phyloP scores from a whole-genome alignment of 2,888 invertebrate species.

The Steinernema scapterisci region DNA sequence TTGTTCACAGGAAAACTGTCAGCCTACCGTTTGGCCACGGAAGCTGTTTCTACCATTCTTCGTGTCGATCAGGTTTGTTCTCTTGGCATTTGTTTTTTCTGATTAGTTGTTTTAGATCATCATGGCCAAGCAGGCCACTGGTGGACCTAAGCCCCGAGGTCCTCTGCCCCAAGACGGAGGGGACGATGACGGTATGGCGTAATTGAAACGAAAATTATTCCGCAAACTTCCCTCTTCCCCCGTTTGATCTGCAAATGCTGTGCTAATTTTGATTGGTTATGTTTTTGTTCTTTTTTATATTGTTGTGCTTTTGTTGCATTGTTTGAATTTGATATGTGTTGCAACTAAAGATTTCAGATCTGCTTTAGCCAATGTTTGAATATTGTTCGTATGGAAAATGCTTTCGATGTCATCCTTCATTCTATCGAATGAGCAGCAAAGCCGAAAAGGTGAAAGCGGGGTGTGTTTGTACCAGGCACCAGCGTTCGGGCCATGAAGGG shows the following conservation, averaged over 20 bases:
- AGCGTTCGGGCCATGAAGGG: too few relatives aligned
- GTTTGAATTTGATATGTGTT: not conserved
- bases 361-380: too few relatives aligned
- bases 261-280: constrained; percentile 20
- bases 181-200: constrained; percentile 68
- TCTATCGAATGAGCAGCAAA: too few relatives aligned
- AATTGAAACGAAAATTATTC: constrained; percentile 37
- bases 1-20: constrained; percentile 83
- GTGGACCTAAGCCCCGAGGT: constrained; percentile 70
- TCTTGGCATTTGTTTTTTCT: not conserved
- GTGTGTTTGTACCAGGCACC: not conserved
- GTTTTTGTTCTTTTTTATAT: constrained; percentile 14
- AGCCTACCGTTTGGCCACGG: constrained; percentile 92
- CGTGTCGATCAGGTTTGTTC: constrained; percentile 71
- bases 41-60: constrained; percentile 77
- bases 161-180: constrained; percentile 68
- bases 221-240: not conserved
- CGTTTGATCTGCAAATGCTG: constrained; percentile 23
- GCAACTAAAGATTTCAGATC: not conserved
- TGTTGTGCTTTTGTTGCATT: constrained; percentile 31
- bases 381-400: too few relatives aligned
- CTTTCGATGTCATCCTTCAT: too few relatives aligned
- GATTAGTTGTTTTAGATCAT: constrained; percentile 70
- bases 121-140: constrained; percentile 71
- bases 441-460: constrained; percentile 14